phyloP scores from a whole-genome alignment of 1,140 invertebrate genomes.

The Penaeus vannamei region DNA sequence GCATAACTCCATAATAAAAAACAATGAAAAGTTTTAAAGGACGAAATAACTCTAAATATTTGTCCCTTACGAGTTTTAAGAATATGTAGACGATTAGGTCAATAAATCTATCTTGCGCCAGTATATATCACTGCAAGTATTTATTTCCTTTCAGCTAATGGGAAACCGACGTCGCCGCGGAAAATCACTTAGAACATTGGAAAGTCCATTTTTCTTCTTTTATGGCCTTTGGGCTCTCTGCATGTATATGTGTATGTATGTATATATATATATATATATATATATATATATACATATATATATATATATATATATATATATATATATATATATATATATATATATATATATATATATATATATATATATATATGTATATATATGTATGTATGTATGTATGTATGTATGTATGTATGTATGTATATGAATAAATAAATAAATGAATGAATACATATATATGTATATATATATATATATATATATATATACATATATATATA shows the following conservation, averaged over 20 bases:
- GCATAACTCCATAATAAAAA: too few relatives aligned
- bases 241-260: background rate
- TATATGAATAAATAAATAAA: background rate
- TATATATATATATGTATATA: conserved; percentile 14
- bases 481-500: background rate
- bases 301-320: background rate
- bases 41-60: too few relatives aligned
- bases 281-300: conserved; percentile 20
- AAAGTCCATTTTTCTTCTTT: too few relatives aligned
- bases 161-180: too few relatives aligned
- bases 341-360: conserved; percentile 28
- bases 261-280: conserved; percentile 30
- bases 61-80: background rate
- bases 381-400: conserved; percentile 28
- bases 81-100: background rate
- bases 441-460: background rate
- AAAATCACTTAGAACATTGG: too few relatives aligned
- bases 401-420: background rate
- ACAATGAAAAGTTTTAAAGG: too few relatives aligned
- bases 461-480: conserved; percentile 18
- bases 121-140: too few relatives aligned
- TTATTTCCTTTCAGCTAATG: too few relatives aligned
- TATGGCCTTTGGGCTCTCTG: background rate
- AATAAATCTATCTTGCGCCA: too few relatives aligned
- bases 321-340: background rate